Percentiles rank a stretch among this genome's conserved stretches.
phyloP scores from a whole-genome alignment of 53 echinoderm and acorn worm genomes.

The Hippasteria phrygiana region DNA sequence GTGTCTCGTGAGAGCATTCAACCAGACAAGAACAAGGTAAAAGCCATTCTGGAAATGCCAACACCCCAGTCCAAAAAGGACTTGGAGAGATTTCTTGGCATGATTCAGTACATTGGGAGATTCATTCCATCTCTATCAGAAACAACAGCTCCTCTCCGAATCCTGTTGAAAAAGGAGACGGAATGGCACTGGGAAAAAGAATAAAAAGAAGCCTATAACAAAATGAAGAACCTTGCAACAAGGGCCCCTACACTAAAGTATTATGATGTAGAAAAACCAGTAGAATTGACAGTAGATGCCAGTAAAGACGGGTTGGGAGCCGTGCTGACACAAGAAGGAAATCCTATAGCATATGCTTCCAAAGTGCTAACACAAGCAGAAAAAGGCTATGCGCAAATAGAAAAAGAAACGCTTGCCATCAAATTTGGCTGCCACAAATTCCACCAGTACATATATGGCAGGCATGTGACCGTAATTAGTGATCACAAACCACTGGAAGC shows the following conservation, averaged over 20 bases:
- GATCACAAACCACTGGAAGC: constrained; percentile 63
- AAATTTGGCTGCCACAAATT: constrained; percentile 51
- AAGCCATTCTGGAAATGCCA: constrained; percentile 71
- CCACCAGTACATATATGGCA: constrained; percentile 64
- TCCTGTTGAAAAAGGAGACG: constrained; percentile 44
- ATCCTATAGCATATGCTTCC: constrained; percentile 37
- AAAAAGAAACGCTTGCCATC: constrained; percentile 52
- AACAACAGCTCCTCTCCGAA: constrained; percentile 55
- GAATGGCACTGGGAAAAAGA: constrained; percentile 59
- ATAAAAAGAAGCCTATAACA: constrained; percentile 53
- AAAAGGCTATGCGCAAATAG: constrained; percentile 40
- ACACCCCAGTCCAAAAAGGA: constrained; percentile 63
- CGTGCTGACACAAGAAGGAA: constrained; percentile 29
- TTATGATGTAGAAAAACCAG: constrained; percentile 36
- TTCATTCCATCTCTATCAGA: constrained; percentile 67
- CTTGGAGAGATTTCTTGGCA: constrained; percentile 66
- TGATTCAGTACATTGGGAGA: constrained; percentile 67
- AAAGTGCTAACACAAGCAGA: constrained; percentile 12
- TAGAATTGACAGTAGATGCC: constrained; percentile 29
- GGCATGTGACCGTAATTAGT: constrained; percentile 21
- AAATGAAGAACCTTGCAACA: constrained; percentile 54
- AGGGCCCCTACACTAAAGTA: constrained; percentile 45
- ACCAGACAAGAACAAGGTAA: constrained; percentile 67
- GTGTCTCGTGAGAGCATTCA: constrained; percentile 66
- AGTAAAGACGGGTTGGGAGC: constrained; percentile 39